Evolutionary conservation across 2,113 vertebrate genomes (phyloP).

Genomic region (Anguilla rostrata): DNA sequence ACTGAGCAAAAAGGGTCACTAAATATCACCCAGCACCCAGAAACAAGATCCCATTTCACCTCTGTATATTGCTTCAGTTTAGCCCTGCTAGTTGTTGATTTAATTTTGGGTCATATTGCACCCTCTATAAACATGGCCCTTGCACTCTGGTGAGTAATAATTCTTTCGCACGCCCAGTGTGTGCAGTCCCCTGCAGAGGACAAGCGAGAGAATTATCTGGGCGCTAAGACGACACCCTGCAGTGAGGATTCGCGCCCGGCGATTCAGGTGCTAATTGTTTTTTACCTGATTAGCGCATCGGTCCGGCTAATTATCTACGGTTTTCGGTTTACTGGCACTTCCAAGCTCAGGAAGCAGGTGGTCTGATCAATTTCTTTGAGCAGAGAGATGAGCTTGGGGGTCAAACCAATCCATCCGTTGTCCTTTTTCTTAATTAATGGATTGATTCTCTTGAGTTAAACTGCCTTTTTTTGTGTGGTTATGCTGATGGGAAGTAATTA

Average conservation of each 20-base stretch:
- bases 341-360: background rate
- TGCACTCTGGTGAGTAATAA: background rate
- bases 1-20: background rate
- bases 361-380: background rate
- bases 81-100: background rate
- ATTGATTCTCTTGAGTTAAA: background rate
- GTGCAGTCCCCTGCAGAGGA: background rate
- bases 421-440: background rate
- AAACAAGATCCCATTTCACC: background rate
- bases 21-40: background rate
- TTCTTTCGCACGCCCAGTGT: background rate
- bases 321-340: background rate
- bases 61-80: background rate
- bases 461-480: background rate
- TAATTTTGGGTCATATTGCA: background rate
- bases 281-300: background rate
- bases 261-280: background rate
- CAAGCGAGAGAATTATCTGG: background rate
- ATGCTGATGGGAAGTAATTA: background rate
- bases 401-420: background rate
- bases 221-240: background rate
- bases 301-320: background rate
- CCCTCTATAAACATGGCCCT: background rate
- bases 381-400: background rate
- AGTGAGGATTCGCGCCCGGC: background rate